Base-by-base conservation (phyloP, 2,113 vertebrate genomes). In the Pteropus alecto region DNA sequence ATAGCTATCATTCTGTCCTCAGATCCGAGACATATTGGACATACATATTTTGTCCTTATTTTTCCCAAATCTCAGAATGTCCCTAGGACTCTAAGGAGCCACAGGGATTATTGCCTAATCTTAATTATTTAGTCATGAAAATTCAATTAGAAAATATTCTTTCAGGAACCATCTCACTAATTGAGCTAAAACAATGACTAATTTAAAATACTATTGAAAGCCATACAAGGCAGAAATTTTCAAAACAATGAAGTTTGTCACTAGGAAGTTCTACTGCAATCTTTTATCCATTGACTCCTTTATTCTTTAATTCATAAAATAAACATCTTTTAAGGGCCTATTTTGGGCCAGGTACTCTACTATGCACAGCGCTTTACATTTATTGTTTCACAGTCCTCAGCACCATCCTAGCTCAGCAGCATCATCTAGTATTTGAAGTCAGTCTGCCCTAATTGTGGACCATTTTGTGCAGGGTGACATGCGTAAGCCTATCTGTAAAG, bases 101-200 rank as follows among this genome's bases (percentile, higher is more conserved):
- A 43, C 33, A 54, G 19, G 60, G 63, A 92, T 90, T 94, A 92
- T 93, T 93, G 28, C 67, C 41, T 78, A 48, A 24, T 90, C 33
- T 90, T 94, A 71, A 94, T 96, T 96, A 92, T 77, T 92, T 95
- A 85, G 30, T 54, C 71, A 56, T 84, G 88, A 76, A 92, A 95
- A 90, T 87, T 84, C 73, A 74, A 90, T 94, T 93, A 84, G 73
- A 84, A 94, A 78, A 60, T 92, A 28, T 65, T 97, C 56, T 83
- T 68, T 91, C 48, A 92, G 56, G 14, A 77, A 68, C 68, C n/a
- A 51, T 93, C 56, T 88, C 70, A 93, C 43, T 33, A 87, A 46
- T 84, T 88, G 77, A 85, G 11, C 65, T 90, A 67, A 94, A 91
- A 73, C 82, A 8, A 3, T 51, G 30, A 77, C 65, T 76, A 38